These are phyloP conservation scores for Agonopterix heracliana DNA, from an alignment of 2,888 invertebrate species.

Conservation along the genomic window DNA sequence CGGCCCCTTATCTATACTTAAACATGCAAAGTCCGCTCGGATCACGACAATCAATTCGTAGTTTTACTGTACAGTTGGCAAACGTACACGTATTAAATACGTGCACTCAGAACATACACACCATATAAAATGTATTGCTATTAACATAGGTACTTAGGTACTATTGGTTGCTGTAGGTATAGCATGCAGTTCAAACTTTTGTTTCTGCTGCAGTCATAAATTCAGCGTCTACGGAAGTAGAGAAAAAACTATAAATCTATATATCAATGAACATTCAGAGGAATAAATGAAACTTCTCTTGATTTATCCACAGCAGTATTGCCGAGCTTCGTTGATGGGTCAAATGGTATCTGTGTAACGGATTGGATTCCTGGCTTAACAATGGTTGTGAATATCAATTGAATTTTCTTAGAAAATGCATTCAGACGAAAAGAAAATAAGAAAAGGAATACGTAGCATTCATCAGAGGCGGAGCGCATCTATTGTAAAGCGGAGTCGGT, in stretches of 20 bases:
- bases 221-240: neutral
- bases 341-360: too few relatives aligned
- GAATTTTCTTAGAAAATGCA: slow-evolving; percentile 14
- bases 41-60: slow-evolving; percentile 52
- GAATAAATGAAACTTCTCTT: neutral
- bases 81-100: neutral
- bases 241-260: neutral
- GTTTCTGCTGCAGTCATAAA: slow-evolving; percentile 1
- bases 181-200: neutral
- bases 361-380: slow-evolving; percentile 4
- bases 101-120: neutral
- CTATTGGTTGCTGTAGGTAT: too few relatives aligned
- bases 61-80: slow-evolving; percentile 7
- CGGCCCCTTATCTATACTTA: slow-evolving; percentile 56
- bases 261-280: neutral
- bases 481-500: slow-evolving; percentile 21
- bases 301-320: too few relatives aligned
- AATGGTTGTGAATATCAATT: slow-evolving; percentile 1
- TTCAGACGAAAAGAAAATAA: slow-evolving; percentile 17
- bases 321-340: too few relatives aligned
- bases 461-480: slow-evolving; percentile 16
- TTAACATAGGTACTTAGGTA: too few relatives aligned
- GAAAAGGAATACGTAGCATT: slow-evolving; percentile 18
- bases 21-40: slow-evolving; percentile 57
- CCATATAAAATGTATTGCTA: too few relatives aligned